phyloP scores from a whole-genome alignment of 1,140 invertebrate species.

The Aricia agestis region DNA sequence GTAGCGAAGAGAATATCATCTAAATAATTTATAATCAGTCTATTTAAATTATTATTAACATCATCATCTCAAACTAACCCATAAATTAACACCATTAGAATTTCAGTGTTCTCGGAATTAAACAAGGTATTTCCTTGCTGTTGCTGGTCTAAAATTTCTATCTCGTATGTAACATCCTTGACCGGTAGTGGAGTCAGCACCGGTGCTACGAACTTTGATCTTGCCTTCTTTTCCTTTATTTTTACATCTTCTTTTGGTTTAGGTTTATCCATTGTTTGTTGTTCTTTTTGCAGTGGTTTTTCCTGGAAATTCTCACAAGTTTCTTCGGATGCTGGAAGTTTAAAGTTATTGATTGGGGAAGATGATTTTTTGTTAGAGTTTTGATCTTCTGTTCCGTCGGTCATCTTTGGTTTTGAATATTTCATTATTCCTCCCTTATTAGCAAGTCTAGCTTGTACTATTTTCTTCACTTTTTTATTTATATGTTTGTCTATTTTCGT shows the following conservation, averaged over 20 bases:
- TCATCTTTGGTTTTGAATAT: constrained; percentile 41
- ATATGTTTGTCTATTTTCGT: constrained; percentile 14
- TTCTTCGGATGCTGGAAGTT: background rate
- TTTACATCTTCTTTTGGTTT: constrained; percentile 7
- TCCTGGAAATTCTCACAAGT: background rate
- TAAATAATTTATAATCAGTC: too few relatives aligned
- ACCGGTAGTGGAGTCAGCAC: constrained; percentile 50
- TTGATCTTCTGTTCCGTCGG: constrained; percentile 10
- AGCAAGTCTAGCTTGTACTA: constrained; percentile 47
- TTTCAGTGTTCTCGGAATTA: constrained; percentile 23
- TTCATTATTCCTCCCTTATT: constrained; percentile 60
- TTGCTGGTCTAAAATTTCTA: constrained; percentile 33
- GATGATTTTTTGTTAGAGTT: constrained; percentile 5
- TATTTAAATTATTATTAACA: too few relatives aligned
- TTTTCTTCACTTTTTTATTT: constrained; percentile 32
- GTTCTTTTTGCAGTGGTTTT: background rate
- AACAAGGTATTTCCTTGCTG: constrained; percentile 1
- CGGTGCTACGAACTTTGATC: constrained; percentile 47
- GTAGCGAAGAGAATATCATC: too few relatives aligned
- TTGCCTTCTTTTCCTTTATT: constrained; percentile 34
- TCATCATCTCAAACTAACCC: constrained; percentile 35
- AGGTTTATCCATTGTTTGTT: background rate
- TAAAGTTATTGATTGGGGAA: background rate
- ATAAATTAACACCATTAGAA: constrained; percentile 39
- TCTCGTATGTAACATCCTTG: constrained; percentile 37